Conservation (phyloP, 2,888 invertebrate genomes). For the Rambutsinella grinnellia region DNA sequence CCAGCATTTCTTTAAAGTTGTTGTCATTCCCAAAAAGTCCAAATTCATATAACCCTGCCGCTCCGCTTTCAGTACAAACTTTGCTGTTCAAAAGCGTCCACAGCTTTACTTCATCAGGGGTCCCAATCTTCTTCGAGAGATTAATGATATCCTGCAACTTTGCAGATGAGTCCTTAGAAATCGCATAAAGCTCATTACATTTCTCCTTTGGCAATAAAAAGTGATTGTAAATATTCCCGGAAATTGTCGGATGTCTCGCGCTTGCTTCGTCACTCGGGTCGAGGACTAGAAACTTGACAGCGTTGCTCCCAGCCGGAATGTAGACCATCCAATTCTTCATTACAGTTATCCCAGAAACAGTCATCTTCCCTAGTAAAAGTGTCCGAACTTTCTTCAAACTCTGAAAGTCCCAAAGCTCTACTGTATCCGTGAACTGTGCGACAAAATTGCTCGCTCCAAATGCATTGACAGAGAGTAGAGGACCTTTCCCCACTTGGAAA, state of each 20-base stretch:
- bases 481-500: constrained; percentile 61
- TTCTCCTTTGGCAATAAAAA: constrained; percentile 52
- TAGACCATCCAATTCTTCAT: constrained; percentile 59
- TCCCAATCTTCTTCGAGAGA: constrained; percentile 42
- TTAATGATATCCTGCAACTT: constrained; percentile 32
- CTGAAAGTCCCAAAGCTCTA: constrained; percentile 62
- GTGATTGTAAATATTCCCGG: constrained; percentile 32
- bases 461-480: constrained; percentile 50
- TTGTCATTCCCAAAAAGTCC: constrained; percentile 33
- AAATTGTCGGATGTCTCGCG: constrained; percentile 30
- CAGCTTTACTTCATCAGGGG: constrained; percentile 58
- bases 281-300: constrained; percentile 60
- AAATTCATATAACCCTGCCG: constrained; percentile 6
- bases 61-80: constrained; percentile 5
- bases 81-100: constrained; percentile 56
- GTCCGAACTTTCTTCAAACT: constrained; percentile 58
- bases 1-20: constrained; percentile 58
- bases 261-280: constrained; percentile 29
- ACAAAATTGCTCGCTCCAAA: constrained; percentile 56
- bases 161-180: constrained; percentile 23
- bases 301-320: constrained; percentile 58
- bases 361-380: constrained; percentile 56
- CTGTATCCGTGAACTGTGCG: constrained; percentile 58
- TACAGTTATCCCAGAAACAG: constrained; percentile 55
- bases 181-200: constrained; percentile 30